Conservation (phyloP, 2,797 vertebrate species). For the Rhincodon typus region DNA sequence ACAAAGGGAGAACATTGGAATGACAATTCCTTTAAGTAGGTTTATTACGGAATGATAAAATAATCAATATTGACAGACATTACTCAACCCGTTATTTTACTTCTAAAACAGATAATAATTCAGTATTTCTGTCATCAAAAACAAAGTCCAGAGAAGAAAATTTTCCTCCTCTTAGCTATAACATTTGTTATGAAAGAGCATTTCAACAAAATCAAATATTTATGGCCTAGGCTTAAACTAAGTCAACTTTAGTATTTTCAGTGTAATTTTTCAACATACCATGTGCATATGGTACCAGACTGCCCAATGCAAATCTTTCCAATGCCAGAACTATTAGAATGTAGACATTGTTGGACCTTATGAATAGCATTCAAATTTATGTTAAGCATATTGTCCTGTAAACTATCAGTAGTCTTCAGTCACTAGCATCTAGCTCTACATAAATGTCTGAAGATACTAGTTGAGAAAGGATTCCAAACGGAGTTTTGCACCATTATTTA, state of each 20-base stretch:
- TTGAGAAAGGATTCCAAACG: not conserved
- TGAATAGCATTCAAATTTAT: not conserved
- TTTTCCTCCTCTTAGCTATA: not conserved
- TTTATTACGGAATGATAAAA: conserved; percentile 3
- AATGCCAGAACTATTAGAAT: not conserved
- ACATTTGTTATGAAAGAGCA: not conserved
- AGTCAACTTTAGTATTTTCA: conserved; percentile 12
- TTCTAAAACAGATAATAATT: not conserved
- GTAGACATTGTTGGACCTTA: not conserved
- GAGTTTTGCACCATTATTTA: not conserved
- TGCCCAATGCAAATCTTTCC: not conserved
- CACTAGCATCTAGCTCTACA: not conserved
- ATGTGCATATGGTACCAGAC: not conserved
- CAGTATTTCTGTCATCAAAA: not conserved
- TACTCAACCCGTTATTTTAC: not conserved
- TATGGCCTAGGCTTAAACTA: not conserved
- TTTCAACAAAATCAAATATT: not conserved
- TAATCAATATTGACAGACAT: not conserved
- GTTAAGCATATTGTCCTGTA: not conserved
- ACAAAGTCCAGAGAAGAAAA: not conserved
- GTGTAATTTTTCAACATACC: not conserved
- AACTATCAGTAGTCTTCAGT: not conserved
- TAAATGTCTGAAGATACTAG: not conserved
- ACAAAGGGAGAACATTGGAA: not conserved
- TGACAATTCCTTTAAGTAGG: not conserved